Evolutionary conservation across 2,797 vertebrate species (phyloP), one percentile per base, ranked within the genome.

Genomic region (Heterohyrax brucei): DNA sequence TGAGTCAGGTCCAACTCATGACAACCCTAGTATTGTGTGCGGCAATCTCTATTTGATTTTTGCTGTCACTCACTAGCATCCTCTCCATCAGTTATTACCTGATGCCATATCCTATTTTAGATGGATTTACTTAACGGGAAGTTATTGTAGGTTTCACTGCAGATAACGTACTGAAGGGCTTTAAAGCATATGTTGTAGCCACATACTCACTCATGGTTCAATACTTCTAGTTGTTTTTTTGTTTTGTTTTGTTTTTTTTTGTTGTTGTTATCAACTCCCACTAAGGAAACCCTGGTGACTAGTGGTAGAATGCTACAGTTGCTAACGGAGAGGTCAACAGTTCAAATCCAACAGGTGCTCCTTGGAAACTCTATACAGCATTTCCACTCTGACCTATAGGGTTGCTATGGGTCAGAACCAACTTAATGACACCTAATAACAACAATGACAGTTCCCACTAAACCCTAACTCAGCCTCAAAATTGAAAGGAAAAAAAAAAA

Each of bases 41-140:
- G 39, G 39, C 39, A 39, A 39, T 39, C 39, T 39, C 39, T 39
- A 39, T 39, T 94, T 75, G 22, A 77, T 78, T 78, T 90, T 59
- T 84, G 87, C 68, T 81, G 7, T 75, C 44, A 61, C 56, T 92
- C 48, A 39, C n/a, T 87, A 59, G 56, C 12, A 2, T 73, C 21
- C 73, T 86, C 61, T 90, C 70, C 33, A 30, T 96, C 68, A 48
- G 18, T 87, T 70, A 70, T 30, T 85, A 48, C 22, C 30, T 81
- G 18, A 39, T 46, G 33, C 14, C 12, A 68, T 73, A 28, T 64
- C 50, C 94, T 90, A 48, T 64, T 89, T 87, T 72, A 70, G 72
- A 46, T 92, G 14, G 21, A 78, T 79, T 95, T 72, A 68, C 87
- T 87, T 44, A 75, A 66, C 75, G 39, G n/a, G 8, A 85, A 92